Evolutionary conservation across 1,140 invertebrate genomes (phyloP).

Genomic region (Drosophila kohkoa): DNA sequence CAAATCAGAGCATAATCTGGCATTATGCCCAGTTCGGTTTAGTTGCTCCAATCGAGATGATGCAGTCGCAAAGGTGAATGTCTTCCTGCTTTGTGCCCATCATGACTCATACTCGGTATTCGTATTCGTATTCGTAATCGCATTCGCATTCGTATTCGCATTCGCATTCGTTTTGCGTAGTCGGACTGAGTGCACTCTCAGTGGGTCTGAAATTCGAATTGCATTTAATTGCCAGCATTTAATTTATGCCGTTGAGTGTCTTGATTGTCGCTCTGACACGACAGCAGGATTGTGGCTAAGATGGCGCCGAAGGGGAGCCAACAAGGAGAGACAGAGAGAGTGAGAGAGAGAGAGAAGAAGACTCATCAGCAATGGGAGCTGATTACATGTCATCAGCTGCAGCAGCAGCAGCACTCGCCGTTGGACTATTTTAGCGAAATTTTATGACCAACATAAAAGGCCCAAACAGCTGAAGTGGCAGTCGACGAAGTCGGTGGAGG

Average conservation of each 20-base stretch:
- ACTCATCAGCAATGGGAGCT: constrained; percentile 28
- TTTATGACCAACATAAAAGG: constrained; percentile 53
- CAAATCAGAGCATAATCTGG: constrained; percentile 2
- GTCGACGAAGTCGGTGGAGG: background rate
- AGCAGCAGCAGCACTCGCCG: constrained; percentile 33
- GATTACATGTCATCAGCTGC: constrained; percentile 59
- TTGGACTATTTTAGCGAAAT: constrained; percentile 50
- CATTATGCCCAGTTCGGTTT: constrained; percentile 14
- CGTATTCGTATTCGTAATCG: constrained; percentile 1
- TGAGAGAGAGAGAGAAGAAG: background rate
- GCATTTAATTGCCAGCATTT: constrained; percentile 55
- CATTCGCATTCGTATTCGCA: background rate
- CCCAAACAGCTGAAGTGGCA: constrained; percentile 29
- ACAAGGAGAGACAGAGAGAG: background rate
- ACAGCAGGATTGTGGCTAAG: constrained; percentile 4
- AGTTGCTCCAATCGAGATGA: constrained; percentile 7
- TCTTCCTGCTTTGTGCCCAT: constrained; percentile 30
- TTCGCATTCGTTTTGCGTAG: constrained; percentile 5
- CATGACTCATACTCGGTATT: constrained; percentile 29
- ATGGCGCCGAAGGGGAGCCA: background rate
- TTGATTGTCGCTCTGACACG: constrained; percentile 39
- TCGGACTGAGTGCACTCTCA: constrained; percentile 26
- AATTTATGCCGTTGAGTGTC: constrained; percentile 48
- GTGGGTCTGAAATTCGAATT: constrained; percentile 38
- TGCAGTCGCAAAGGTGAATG: constrained; percentile 31